Evolutionary conservation across 1,140 invertebrate genomes (phyloP).

Genomic region (Drosophila persimilis): DNA sequence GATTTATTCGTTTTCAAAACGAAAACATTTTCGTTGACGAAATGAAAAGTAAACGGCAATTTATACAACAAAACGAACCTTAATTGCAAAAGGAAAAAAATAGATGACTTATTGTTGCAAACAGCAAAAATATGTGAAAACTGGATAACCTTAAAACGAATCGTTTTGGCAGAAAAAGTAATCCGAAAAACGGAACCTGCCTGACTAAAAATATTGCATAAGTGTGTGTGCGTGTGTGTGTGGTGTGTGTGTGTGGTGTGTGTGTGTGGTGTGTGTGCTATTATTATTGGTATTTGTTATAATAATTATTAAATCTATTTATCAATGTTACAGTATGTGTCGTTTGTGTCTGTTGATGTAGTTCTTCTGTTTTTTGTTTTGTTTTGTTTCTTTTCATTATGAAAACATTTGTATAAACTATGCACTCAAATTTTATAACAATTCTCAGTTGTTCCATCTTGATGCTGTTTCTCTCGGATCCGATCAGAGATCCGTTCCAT

Average conservation of each 20-base stretch:
- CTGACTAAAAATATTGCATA: slow-evolving; percentile 29
- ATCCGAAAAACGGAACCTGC: too few relatives aligned
- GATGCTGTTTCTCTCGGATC: slow-evolving; percentile 7
- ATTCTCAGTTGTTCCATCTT: slow-evolving; percentile 47
- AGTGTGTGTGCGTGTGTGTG: slow-evolving; percentile 23
- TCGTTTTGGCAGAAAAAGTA: too few relatives aligned
- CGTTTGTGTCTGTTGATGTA: slow-evolving; percentile 27
- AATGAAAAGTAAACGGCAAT: too few relatives aligned
- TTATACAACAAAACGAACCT: too few relatives aligned
- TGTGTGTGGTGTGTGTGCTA: slow-evolving; percentile 19
- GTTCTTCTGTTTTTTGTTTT: slow-evolving; percentile 20
- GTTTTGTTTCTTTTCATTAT: slow-evolving; percentile 26
- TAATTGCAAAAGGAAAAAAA: too few relatives aligned
- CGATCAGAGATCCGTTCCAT: too few relatives aligned
- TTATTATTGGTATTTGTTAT: slow-evolving; percentile 43
- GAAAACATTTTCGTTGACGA: too few relatives aligned
- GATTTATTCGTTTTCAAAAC: too few relatives aligned
- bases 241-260: too few relatives aligned
- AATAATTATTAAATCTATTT: slow-evolving; percentile 30
- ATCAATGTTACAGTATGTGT: slow-evolving; percentile 41
- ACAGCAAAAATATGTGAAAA: too few relatives aligned
- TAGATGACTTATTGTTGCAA: too few relatives aligned
- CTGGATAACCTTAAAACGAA: too few relatives aligned
- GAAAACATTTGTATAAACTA: slow-evolving; percentile 72
- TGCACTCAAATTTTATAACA: slow-evolving; percentile 64